Evolutionary conservation across 2,113 vertebrate genomes (phyloP).

Genomic region (Picathartes gymnocephalus): DNA sequence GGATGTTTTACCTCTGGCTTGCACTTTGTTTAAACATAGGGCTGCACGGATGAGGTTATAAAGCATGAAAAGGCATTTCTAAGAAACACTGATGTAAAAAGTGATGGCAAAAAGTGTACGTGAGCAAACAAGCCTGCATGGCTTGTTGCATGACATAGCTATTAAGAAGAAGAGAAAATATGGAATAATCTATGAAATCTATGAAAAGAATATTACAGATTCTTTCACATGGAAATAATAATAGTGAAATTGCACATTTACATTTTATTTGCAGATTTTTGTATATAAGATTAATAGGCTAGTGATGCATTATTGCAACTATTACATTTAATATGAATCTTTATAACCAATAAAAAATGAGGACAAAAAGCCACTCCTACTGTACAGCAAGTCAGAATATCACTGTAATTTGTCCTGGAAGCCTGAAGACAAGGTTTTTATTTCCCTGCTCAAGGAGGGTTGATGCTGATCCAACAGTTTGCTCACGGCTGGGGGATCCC

Average conservation of each 20-base stretch:
- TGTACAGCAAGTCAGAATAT: background rate
- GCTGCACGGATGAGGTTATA: background rate
- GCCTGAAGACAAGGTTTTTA: background rate
- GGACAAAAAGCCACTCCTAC: background rate
- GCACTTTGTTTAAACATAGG: background rate
- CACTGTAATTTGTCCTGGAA: background rate
- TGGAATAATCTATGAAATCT: background rate
- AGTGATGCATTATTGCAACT: background rate
- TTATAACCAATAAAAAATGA: background rate
- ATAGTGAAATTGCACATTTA: background rate
- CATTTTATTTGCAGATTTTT: background rate
- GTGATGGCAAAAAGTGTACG: background rate
- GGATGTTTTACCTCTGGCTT: background rate
- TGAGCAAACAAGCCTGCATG: background rate
- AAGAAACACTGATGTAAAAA: background rate
- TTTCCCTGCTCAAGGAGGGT: background rate
- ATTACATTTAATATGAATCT: background rate
- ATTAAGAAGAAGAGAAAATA: background rate
- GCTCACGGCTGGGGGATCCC: fast-evolving
- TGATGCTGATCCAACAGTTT: background rate
- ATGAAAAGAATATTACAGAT: background rate
- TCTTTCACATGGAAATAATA: background rate
- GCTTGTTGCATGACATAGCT: background rate
- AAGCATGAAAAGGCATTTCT: background rate
- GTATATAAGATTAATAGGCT: background rate